A percentile compares a stretch with the other conserved stretches of the same genome.
Conservation (phyloP, 2,113 vertebrate genomes). For the Odobenus rosmarus region DNA sequence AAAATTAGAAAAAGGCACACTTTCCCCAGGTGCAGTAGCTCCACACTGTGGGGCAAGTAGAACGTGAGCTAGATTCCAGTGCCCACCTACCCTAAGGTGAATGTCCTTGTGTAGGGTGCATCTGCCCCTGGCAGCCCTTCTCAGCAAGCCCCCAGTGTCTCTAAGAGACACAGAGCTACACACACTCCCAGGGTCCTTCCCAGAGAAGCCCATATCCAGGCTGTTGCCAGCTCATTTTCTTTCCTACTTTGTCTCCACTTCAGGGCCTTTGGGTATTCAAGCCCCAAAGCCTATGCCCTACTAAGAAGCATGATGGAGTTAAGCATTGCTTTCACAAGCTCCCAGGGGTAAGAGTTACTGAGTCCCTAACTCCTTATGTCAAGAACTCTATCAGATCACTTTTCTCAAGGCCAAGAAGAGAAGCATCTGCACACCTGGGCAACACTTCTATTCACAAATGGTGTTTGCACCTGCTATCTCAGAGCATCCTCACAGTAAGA, state of each 20-base stretch:
- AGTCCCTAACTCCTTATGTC: neutral
- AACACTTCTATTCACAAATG: neutral
- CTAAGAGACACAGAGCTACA: neutral
- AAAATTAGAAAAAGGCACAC: neutral
- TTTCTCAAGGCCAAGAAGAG: neutral
- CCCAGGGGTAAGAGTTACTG: neutral
- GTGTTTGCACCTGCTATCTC: neutral
- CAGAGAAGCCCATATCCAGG: neutral
- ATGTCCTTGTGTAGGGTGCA: neutral
- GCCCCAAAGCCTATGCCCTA: neutral
- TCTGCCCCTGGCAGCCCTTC: neutral
- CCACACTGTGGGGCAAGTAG: neutral
- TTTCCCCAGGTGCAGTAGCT: neutral
- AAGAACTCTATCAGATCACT: neutral
- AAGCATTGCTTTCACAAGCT: neutral
- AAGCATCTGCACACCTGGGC: neutral
- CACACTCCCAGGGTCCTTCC: neutral
- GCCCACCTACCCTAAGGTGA: neutral
- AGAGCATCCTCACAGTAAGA: neutral
- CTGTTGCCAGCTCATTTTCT: neutral
- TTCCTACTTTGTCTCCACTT: neutral
- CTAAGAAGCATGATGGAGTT: neutral
- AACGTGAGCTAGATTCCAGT: neutral
- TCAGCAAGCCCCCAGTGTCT: neutral
- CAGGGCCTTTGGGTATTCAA: neutral